Conservation (phyloP, 2,113 vertebrate species). For the Engraulis encrasicolus region DNA sequence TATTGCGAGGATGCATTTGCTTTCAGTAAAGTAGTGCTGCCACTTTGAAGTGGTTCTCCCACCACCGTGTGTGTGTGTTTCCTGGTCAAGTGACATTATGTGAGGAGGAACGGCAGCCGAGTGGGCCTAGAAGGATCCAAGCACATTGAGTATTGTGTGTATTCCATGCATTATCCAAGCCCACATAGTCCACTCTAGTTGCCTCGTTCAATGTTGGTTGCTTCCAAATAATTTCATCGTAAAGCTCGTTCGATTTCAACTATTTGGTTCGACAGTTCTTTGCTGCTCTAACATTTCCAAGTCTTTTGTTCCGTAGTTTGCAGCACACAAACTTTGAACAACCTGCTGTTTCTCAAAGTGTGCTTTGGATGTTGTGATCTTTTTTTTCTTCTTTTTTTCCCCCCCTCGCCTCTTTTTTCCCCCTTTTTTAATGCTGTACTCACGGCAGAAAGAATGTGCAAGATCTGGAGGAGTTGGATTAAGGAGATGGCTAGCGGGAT, state of each 20-base stretch:
- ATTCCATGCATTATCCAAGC: neutral
- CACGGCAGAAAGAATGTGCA: neutral
- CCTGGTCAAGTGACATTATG: neutral
- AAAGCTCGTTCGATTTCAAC: neutral
- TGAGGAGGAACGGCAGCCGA: neutral
- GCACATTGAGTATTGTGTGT: neutral
- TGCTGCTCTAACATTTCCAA: neutral
- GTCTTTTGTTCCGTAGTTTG: neutral
- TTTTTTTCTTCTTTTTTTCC: constrained; percentile 15
- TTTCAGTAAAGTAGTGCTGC: neutral
- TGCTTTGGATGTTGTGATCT: constrained; percentile 4
- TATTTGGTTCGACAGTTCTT: neutral
- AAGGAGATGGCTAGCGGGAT: neutral
- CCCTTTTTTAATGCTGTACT: neutral
- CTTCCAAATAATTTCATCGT: too few relatives aligned
- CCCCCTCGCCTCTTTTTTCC: neutral
- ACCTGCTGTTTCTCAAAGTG: neutral
- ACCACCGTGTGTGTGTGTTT: neutral
- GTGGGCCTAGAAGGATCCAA: neutral
- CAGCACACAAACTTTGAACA: neutral
- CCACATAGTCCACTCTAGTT: neutral
- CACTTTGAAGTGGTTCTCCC: neutral
- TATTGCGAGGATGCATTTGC: constrained; percentile 9
- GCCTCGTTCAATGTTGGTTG: neutral
- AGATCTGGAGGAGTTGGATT: neutral